Conservation (phyloP, 2,797 vertebrate species). For the Tapirus indicus region DNA sequence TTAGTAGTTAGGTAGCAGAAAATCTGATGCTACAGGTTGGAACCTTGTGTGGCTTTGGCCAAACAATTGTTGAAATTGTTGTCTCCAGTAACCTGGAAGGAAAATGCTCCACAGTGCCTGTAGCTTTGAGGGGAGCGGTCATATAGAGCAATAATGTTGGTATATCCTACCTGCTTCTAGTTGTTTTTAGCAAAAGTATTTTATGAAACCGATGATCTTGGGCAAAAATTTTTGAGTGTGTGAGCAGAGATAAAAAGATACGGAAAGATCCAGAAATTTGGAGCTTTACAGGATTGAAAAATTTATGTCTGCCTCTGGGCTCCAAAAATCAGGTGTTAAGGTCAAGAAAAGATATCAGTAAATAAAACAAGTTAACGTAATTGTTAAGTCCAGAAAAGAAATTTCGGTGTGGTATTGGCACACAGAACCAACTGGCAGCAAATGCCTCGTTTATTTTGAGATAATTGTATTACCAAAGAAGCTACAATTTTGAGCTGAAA, state of each 20-base stretch:
- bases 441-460: neutral
- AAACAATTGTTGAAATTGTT: conserved; percentile 11
- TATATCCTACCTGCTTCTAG: neutral
- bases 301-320: neutral
- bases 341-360: neutral
- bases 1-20: neutral
- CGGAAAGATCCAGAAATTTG: neutral
- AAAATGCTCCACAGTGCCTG: neutral
- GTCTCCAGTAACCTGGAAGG: neutral
- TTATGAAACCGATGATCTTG: neutral
- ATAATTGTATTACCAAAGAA: neutral
- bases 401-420: neutral
- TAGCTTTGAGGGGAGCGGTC: neutral
- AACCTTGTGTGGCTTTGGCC: neutral
- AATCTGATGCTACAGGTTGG: neutral
- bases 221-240: neutral
- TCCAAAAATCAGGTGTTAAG: neutral
- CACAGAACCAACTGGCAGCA: neutral
- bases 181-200: conserved; percentile 26
- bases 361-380: neutral
- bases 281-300: neutral
- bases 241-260: conserved; percentile 22
- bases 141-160: neutral
- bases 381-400: neutral
- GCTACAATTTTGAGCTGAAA: neutral